Percentiles rank a stretch among this genome's conserved stretches.
These are phyloP conservation scores for Spodoptera picta DNA, from an alignment of 2,888 invertebrate species.

Conservation along the genomic window DNA sequence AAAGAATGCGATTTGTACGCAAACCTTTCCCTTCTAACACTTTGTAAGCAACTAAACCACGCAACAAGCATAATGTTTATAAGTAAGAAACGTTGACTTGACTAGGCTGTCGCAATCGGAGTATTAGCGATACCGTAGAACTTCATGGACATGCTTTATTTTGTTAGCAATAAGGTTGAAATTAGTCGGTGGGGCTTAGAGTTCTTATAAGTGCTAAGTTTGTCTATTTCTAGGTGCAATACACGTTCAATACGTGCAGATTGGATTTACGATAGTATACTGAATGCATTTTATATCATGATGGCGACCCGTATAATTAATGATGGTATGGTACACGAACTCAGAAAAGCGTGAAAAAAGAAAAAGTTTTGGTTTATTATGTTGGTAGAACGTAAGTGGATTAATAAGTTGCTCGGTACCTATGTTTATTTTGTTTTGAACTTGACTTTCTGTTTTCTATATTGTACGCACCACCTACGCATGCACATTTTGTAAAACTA, in stretches of 20 bases:
- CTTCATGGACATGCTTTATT: constrained; percentile 51
- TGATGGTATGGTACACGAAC: constrained; percentile 49
- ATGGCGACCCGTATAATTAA: constrained; percentile 59
- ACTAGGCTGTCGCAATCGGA: constrained; percentile 77
- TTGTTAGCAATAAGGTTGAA: constrained; percentile 49
- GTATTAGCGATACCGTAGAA: constrained; percentile 58
- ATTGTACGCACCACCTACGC: no score
- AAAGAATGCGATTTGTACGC: constrained; percentile 59
- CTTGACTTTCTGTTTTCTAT: not conserved
- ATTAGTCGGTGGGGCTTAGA: constrained; percentile 51
- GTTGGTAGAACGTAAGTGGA: no score
- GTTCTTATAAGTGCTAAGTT: constrained; percentile 66
- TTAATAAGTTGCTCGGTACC: no score
- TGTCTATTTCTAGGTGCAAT: constrained; percentile 71
- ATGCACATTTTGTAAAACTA: no score
- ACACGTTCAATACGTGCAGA: constrained; percentile 66
- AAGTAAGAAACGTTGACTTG: constrained; percentile 83
- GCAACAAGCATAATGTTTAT: constrained; percentile 83
- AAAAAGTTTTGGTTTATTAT: constrained; percentile 36
- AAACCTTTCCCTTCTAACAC: constrained; percentile 82
- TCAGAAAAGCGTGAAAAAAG: constrained; percentile 67
- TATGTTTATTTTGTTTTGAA: constrained; percentile 1
- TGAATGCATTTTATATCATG: constrained; percentile 50
- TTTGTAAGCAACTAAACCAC: constrained; percentile 81
- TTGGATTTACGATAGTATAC: constrained; percentile 64